These are phyloP conservation scores for Cyclura pinguis DNA, from an alignment of 2,797 vertebrate genomes.

Conservation along the genomic window DNA sequence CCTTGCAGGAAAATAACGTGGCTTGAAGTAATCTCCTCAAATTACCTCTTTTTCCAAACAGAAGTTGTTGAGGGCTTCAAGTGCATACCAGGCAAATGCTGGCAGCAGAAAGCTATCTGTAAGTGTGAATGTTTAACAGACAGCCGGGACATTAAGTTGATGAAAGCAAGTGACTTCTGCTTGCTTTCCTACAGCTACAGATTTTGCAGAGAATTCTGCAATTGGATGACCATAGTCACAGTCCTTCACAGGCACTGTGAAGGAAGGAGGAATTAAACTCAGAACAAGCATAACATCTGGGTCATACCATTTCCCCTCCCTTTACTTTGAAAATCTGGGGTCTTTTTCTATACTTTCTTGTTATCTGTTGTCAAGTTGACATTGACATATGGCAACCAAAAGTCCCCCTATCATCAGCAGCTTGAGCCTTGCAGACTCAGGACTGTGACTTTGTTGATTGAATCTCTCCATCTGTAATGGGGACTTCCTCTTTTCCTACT, in stretches of 20 bases:
- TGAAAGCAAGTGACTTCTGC: background rate
- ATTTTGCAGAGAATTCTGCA: background rate
- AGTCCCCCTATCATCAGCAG: too few relatives aligned
- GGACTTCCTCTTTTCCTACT: too few relatives aligned
- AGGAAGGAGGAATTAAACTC: background rate
- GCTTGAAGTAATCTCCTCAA: background rate
- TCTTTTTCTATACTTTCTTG: too few relatives aligned
- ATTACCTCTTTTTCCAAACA: background rate
- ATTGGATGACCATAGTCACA: too few relatives aligned
- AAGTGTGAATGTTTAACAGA: too few relatives aligned
- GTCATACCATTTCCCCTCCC: background rate
- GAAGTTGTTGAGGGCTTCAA: background rate
- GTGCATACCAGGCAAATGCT: background rate
- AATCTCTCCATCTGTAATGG: too few relatives aligned
- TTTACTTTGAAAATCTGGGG: background rate
- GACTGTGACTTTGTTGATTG: too few relatives aligned
- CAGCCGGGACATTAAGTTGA: background rate
- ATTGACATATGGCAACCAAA: too few relatives aligned
- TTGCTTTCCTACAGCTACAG: background rate
- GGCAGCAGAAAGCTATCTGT: background rate
- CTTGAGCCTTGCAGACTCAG: too few relatives aligned
- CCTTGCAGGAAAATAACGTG: background rate
- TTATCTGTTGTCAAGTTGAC: too few relatives aligned
- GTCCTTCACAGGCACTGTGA: too few relatives aligned
- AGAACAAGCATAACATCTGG: background rate